Evolutionary conservation across 2,113 vertebrate species (phyloP), one percentile per base, ranked within the genome.

Genomic region (Melanotaenia duboulayi): DNA sequence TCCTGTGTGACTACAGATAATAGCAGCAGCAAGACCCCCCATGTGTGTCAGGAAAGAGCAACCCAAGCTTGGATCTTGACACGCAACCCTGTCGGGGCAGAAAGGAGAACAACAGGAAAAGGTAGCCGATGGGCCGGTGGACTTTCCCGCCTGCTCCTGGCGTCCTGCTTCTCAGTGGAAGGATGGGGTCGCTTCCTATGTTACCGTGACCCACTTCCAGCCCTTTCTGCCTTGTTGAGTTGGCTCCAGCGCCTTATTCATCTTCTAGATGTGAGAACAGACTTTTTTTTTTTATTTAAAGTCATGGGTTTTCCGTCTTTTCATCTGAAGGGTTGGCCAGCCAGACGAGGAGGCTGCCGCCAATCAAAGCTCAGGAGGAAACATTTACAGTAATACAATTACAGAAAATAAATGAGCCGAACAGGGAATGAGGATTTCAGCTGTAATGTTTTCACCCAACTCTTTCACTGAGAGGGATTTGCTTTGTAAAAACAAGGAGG

Each of bases 41-140:
- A 39, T 5, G 60, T 8, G 3, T 2, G 20, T 17, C 52, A 67
- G 80, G 65, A 80, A 75, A 20, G 24, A 58, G 62, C 49, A 17
- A 57, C 37, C 58, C 23, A 0, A 23, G 19, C 50, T 74, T 10
- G 49, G 57, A 48, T 50, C 66, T 55, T 32, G 40, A 59, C 76
- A 62, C 67, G 24, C 60, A 56, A 28, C 35, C 7, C 66, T 16
- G 37, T 13, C 20, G 10, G 39, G 69, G 76, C 75, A 65, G 19
- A 28, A 73, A 2, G 2, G 35, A 67, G 25, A 89, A 85, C 81
- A 90, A 92, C 87, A 91, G 91, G 89, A 91, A 89, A 74, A 81
- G 75, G 82, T 56, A 63, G 66, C 60, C 10, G 20, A 42, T 71
- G 75, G 76, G 20, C 20, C n/a, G n/a, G 17, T 71, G 79, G 78